These are phyloP conservation scores for Bombylius discolor DNA, from an alignment of 2,888 invertebrate species.

Conservation along the genomic window DNA sequence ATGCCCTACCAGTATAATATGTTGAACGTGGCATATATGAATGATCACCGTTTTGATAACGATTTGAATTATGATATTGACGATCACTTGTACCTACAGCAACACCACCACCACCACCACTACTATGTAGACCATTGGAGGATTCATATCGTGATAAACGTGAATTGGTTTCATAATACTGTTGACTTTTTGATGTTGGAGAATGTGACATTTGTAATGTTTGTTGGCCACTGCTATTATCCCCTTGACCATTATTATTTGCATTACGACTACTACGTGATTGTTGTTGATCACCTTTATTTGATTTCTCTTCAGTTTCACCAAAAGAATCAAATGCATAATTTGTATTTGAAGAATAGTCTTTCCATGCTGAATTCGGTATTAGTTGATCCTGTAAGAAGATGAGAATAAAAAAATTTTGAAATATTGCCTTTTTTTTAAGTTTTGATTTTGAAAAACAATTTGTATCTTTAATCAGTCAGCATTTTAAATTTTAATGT, in stretches of 20 bases:
- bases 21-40: constrained; percentile 10
- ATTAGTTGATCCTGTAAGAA: constrained; percentile 62
- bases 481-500: constrained; percentile 23
- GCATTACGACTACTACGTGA: constrained; percentile 24
- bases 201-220: constrained; percentile 37
- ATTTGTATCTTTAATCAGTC: constrained; percentile 29
- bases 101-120: background rate
- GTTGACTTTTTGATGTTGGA: constrained; percentile 30
- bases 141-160: constrained; percentile 19
- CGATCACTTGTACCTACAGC: background rate
- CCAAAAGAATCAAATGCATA: constrained; percentile 77
- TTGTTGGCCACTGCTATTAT: constrained; percentile 28
- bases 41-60: constrained; percentile 23
- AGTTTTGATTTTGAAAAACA: no score
- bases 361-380: constrained; percentile 77
- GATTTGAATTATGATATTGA: background rate
- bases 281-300: constrained; percentile 14
- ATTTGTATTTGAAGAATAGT: constrained; percentile 74
- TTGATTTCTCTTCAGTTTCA: constrained; percentile 63
- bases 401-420: no score
- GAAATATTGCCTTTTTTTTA: no score
- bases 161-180: constrained; percentile 25
- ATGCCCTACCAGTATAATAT: constrained; percentile 49
- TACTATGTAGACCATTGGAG: background rate
- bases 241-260: constrained; percentile 23